Base-by-base conservation (phyloP, 1,140 invertebrate genomes). In the Amphibalanus amphitrite region DNA sequence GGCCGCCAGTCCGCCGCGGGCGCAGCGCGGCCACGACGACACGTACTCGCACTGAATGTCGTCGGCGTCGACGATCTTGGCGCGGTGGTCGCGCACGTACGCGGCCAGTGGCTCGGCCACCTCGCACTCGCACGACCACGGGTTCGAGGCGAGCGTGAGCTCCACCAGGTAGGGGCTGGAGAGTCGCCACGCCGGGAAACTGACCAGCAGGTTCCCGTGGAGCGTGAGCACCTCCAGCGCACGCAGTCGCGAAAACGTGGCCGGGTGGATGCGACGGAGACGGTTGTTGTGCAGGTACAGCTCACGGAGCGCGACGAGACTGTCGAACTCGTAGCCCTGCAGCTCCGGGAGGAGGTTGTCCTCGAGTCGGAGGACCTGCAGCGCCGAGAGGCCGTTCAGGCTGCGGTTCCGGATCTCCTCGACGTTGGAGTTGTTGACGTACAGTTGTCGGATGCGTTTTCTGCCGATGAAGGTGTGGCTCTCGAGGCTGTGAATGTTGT, bases 381-480 rank as follows among this genome's bases (percentile, higher is more conserved):
- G 75, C 65, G 90, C 84, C 70, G 86, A 85, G 74, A 95, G 84
- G 59, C 92, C 92, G 80, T 89, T 92, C 81, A 95, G 95, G 4
- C 92, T 93, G 76, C 91, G 88, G 80, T 95, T 95, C 78, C 91
- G 88, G 40, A 95, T 85, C 29, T 86, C 86, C 23, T 87, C 85
- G 71, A 95, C 92, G 74, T 89, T 89, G 47, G 91, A 93, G 80
- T 90, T 90, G 81, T 95, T 96, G 17, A 92, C 86, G 78, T 88
- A 93, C 38, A 96, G 81, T 70, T 92, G 87, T 79, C 89, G 88
- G 74, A 96, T 81, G 78, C 92, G 90, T 78, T 93, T 92, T 73
- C 92, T 85, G 0, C 92, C 92, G 74, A 95, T 91, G 78, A 96
- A 94, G 4, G 91, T 89, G 78, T 96, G 92, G 78, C 90, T 91